Evolutionary conservation across 2,888 invertebrate genomes (phyloP), one percentile per base, ranked within the genome.

Genomic region (Brachyptera risi): DNA sequence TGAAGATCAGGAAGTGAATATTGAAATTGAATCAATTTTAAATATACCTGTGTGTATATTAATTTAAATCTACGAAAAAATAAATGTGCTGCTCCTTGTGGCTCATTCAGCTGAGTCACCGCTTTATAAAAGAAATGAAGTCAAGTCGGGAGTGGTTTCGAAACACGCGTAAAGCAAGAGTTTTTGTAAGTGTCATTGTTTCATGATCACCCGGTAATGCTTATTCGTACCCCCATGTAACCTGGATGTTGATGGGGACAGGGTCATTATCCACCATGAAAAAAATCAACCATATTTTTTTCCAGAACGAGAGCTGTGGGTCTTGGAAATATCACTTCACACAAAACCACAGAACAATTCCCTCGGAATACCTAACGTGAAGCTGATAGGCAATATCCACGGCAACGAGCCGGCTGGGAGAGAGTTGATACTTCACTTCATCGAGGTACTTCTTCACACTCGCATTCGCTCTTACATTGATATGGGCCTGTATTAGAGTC

Each of bases 371-470:
- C 88, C 88, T 1, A 85, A 87, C 72, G 82, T 89, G 61, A 88
- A 88, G 73, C 80, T 86, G 66, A 78, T 89, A 40, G 88, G 81
- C 26, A 88, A 87, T 72, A 87, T 89, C 77, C 88, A 89, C 71
- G 89, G 88, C 31, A 84, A 87, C 71, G 87, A 83, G 72, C 78
- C 80, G 1, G 82, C 85, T 3, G 87, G 88, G 4, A 75, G 86
- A 56, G 87, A 88, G 74, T 69, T 88, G 62, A 73, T 88, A 49
- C 74, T 87, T 2, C 80, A 82, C 65, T 77, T 87, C 65, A 68
- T 76, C 38, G 71, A 77, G 69, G 79, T 78, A 31, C n/a, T n/a
- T n/a, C n/a, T n/a, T n/a, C n/a, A n/a, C n/a, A 35, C 7, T 35
- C n/a, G n/a, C n/a, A 35, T 5, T 35, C 11, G 35, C 11, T 35